A percentile compares a stretch with the other conserved stretches of the same genome.
Evolutionary conservation across 2,113 vertebrate genomes (phyloP).

Genomic region (Aramus guarauna): DNA sequence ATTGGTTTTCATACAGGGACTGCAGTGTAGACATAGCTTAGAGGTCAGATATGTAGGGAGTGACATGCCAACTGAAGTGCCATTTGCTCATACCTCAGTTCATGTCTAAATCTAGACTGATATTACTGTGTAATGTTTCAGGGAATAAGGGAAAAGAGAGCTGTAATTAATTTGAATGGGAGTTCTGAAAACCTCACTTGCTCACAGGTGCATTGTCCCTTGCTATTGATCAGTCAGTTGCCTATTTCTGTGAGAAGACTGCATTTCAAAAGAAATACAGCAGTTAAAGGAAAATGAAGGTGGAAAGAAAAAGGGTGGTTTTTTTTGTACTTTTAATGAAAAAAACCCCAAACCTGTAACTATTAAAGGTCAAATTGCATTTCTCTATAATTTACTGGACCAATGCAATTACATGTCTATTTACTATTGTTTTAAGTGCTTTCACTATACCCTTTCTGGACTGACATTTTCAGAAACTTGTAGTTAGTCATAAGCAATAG

Average conservation of each 20-base stretch:
- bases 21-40: neutral
- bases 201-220: neutral
- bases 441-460: neutral
- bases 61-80: neutral
- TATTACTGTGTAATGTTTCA: neutral
- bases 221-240: neutral
- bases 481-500: neutral
- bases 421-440: slow-evolving; percentile 5
- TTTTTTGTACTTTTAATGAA: neutral
- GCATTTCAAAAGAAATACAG: neutral
- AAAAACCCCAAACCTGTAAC: neutral
- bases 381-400: neutral
- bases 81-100: neutral
- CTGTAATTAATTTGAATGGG: neutral
- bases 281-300: neutral
- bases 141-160: neutral
- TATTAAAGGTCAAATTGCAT: neutral
- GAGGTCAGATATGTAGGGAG: neutral
- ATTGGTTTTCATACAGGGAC: neutral
- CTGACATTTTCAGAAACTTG: slow-evolving; percentile 29
- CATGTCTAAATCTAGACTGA: neutral
- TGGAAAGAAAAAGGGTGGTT: neutral
- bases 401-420: neutral
- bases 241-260: neutral
- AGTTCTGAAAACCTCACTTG: neutral